Evolutionary conservation across 2,113 vertebrate genomes (phyloP).

Genomic region (Mirounga angustirostris): DNA sequence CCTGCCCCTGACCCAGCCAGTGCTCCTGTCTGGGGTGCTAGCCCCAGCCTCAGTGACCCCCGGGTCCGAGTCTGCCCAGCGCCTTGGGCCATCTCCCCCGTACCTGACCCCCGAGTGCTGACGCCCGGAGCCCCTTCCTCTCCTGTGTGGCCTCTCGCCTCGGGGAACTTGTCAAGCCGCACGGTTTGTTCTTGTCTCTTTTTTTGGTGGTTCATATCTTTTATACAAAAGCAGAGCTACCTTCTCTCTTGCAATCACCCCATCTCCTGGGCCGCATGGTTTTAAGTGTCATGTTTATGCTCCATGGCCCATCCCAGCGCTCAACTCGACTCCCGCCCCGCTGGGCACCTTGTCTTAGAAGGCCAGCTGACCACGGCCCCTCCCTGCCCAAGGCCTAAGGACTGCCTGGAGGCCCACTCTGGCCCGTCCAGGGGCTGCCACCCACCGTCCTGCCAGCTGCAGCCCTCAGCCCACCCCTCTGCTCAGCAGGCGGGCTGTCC

Average conservation of each 20-base stretch:
- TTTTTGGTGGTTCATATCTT: too few relatives aligned
- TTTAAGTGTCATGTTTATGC: rapidly evolving
- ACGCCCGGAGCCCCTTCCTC: background rate
- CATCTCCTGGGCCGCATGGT: rapidly evolving
- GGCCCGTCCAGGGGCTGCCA: background rate
- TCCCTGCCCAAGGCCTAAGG: background rate
- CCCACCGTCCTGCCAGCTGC: background rate
- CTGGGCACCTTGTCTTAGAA: rapidly evolving
- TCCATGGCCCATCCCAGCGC: background rate
- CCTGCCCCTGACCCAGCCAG: background rate
- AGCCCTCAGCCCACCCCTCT: background rate
- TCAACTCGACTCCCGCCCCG: rapidly evolving
- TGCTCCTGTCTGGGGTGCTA: background rate
- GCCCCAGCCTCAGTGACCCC: background rate
- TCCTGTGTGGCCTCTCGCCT: background rate
- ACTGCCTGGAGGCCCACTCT: background rate
- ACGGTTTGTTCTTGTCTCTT: too few relatives aligned
- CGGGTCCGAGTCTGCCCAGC: background rate
- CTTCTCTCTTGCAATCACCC: too few relatives aligned
- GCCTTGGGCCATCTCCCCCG: background rate
- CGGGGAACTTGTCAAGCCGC: background rate
- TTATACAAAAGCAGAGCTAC: too few relatives aligned
- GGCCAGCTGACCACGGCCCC: too few relatives aligned
- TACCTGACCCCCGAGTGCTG: background rate
- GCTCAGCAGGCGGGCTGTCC: background rate